Evolutionary conservation across 2,113 vertebrate species (phyloP).

Genomic region (Murina feae): DNA sequence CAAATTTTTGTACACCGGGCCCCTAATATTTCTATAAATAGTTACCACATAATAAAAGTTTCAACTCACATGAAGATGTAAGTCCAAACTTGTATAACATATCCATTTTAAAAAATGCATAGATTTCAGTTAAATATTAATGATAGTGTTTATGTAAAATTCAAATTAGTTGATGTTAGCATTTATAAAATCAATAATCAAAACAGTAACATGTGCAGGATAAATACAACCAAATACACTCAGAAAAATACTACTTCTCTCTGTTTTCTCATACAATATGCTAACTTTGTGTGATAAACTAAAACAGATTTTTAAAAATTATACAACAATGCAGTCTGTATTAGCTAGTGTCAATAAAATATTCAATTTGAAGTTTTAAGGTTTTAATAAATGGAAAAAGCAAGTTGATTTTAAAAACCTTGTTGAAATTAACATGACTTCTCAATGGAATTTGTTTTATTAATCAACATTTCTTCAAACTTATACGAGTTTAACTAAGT

Average conservation of each 20-base stretch:
- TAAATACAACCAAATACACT: slow-evolving; percentile 1
- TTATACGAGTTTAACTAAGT: background rate
- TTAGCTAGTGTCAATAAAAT: background rate
- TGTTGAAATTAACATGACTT: background rate
- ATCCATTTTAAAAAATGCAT: slow-evolving; percentile 25
- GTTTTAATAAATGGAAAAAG: slow-evolving; percentile 38
- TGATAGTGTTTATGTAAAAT: slow-evolving; percentile 29
- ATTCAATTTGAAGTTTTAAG: background rate
- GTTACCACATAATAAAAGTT: background rate
- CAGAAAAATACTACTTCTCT: slow-evolving; percentile 24
- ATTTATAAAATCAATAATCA: slow-evolving; percentile 47
- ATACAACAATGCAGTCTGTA: background rate
- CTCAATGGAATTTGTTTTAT: background rate
- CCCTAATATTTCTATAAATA: background rate
- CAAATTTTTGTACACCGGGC: too few species aligned
- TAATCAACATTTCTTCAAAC: slow-evolving; percentile 25
- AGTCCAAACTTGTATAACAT: background rate
- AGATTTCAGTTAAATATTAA: slow-evolving; percentile 64
- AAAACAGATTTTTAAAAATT: slow-evolving; percentile 18
- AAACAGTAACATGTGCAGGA: background rate
- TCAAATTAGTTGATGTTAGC: slow-evolving; percentile 39
- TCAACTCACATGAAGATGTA: background rate
- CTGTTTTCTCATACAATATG: background rate
- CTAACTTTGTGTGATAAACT: background rate
- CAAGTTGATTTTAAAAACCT: background rate